Conservation (phyloP, 2,113 vertebrate genomes). For the Daubentonia madagascariensis region DNA sequence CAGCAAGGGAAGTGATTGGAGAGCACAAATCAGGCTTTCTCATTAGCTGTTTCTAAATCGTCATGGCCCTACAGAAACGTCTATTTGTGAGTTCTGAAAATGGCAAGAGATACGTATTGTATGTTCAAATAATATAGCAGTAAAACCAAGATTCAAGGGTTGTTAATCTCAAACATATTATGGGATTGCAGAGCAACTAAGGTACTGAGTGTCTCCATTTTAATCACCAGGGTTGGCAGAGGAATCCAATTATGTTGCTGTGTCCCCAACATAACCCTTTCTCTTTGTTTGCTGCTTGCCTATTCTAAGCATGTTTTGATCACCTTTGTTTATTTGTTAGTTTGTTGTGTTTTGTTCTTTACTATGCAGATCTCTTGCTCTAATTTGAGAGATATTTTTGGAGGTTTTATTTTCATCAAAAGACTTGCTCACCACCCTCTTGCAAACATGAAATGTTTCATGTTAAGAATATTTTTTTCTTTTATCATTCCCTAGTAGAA, state of each 20-base stretch:
- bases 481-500: slow-evolving; percentile 42
- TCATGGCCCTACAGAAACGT: neutral
- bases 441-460: neutral
- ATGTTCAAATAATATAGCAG: slow-evolving; percentile 45
- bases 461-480: neutral
- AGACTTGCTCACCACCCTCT: neutral
- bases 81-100: slow-evolving; percentile 54
- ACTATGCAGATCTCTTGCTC: neutral
- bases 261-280: slow-evolving; percentile 51
- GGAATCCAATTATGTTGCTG: slow-evolving; percentile 52
- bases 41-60: slow-evolving; percentile 59
- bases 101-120: slow-evolving; percentile 43
- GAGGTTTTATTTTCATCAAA: slow-evolving; percentile 19
- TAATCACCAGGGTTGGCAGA: slow-evolving; percentile 62
- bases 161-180: slow-evolving; percentile 75
- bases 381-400: slow-evolving; percentile 30
- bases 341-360: slow-evolving; percentile 21
- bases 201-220: slow-evolving; percentile 49
- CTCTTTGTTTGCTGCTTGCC: slow-evolving; percentile 49
- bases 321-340: slow-evolving; percentile 48
- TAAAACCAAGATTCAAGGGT: slow-evolving; percentile 72
- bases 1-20: slow-evolving; percentile 16
- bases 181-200: slow-evolving; percentile 52
- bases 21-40: slow-evolving; percentile 26
- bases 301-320: slow-evolving; percentile 39